Evolutionary conservation across 2,113 vertebrate species (phyloP), one percentile per base, ranked within the genome.

Genomic region (Ophthalmolycus amberensis): DNA sequence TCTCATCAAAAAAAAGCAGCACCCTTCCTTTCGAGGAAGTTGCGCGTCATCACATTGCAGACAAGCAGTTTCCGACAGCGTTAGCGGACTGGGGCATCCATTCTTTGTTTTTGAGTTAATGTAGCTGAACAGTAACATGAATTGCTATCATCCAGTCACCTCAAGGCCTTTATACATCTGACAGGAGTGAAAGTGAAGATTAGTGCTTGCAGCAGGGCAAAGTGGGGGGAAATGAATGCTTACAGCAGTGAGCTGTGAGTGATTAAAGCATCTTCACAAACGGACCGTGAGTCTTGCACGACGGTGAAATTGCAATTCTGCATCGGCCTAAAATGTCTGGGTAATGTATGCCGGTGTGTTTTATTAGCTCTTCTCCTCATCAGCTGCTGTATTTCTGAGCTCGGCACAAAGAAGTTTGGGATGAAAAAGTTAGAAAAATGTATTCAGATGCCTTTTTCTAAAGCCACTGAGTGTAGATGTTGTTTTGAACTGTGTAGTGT

Each of bases 91-190:
- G 54, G 54, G 27, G 42, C 50, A 66, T 83, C 48, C 40, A 71
- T 79, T 77, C 73, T 46, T 75, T 83, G 77, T 86, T 64, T 59
- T 73, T 79, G 84, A 84, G 79, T 89, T 85, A 91, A 89, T 88
- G 87, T 82, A 75, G 83, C 86, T 77, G 70, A 90, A 85, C 85
- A 52, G 71, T 59, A 75, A 84, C 80, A 85, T 71, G 69, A 76
- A 90, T 84, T 85, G 71, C 86, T 82, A 63, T 82, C 78, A 63
- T 82, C 78, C 50, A 25, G 69, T 90, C 80, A 85, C 80, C 83
- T 89, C 72, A 74, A 84, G 85, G 78, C 75, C 52, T 32, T 37
- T 6, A 72, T 83, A 75, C 3, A 7, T 85, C 81, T 82, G 44
- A 50, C 46, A 44, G 84, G 65, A 87, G 74, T 75, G 63, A 87